A percentile compares a stretch with the other conserved stretches of the same genome.
These are phyloP conservation scores for Atta texana DNA, from an alignment of 1,140 invertebrate species.

Conservation along the genomic window DNA sequence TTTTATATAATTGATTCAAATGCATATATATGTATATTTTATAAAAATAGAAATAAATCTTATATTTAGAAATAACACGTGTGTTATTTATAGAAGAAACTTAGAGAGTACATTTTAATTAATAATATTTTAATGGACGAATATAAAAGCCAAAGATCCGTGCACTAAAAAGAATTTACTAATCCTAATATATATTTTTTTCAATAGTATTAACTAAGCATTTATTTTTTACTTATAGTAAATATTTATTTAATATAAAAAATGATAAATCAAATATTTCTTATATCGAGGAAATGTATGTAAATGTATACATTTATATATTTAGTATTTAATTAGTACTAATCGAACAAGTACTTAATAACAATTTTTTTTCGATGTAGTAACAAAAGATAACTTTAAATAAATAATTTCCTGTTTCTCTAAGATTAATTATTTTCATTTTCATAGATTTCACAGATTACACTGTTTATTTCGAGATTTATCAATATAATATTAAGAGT, in stretches of 20 bases:
- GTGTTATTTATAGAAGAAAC: background rate
- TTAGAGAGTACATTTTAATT: background rate
- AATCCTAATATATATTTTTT: no score
- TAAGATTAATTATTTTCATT: background rate
- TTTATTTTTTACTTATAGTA: no score
- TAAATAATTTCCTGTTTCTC: background rate
- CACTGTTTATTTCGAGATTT: background rate
- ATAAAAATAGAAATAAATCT: background rate
- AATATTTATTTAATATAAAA: no score
- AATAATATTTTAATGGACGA: background rate
- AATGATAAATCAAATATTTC: no score
- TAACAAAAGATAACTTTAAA: background rate
- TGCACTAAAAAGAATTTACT: no score
- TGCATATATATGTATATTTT: background rate
- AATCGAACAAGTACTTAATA: no score
- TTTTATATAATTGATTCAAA: background rate
- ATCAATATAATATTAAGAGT: background rate
- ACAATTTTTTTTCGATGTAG: background rate
- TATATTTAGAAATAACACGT: background rate
- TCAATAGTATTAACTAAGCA: no score
- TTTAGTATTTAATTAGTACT: no score
- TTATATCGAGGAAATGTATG: no score
- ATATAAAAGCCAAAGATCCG: background rate
- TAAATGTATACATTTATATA: no score
- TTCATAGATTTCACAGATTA: background rate